A percentile compares a stretch with the other conserved stretches of the same genome.
Evolutionary conservation across 2,113 vertebrate species (phyloP).

Genomic region (Hippocampus mohnikei): DNA sequence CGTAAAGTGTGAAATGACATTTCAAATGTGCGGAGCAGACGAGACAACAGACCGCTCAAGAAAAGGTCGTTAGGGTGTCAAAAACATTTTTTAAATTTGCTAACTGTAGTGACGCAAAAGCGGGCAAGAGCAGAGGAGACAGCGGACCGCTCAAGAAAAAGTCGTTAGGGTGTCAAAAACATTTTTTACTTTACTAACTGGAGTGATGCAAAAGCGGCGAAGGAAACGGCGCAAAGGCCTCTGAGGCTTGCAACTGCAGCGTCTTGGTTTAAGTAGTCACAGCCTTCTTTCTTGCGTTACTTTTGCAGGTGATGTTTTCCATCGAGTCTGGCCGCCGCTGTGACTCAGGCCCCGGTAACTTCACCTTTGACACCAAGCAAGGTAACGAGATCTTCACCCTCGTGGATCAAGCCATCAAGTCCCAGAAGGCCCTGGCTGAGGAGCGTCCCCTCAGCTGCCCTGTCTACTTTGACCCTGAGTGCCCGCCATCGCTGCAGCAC

Average conservation of each 20-base stretch:
- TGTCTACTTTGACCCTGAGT: constrained; percentile 60
- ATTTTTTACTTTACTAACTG: not conserved
- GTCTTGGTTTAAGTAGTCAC: too few relatives aligned
- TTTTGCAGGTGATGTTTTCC: constrained; percentile 91
- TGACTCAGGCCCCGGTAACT: constrained; percentile 90
- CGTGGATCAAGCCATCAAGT: constrained; percentile 86
- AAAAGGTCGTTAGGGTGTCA: not conserved
- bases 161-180: not conserved
- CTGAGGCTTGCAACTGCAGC: too few relatives aligned
- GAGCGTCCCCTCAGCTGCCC: constrained; percentile 73
- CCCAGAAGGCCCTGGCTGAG: constrained; percentile 82
- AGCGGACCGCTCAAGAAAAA: not conserved
- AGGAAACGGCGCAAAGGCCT: too few relatives aligned
- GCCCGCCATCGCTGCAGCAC: constrained; percentile 51
- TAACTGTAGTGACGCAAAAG: not conserved
- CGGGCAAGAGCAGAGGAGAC: not conserved
- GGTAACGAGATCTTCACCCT: constrained; percentile 92
- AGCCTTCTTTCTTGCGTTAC: not conserved
- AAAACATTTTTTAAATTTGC: not conserved
- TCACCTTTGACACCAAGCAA: constrained; percentile 95
- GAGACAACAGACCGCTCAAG: not conserved
- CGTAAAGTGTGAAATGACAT: constrained; percentile 11
- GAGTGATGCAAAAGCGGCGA: not conserved
- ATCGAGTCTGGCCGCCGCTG: constrained; percentile 95
- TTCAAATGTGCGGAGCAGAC: not conserved